Evolutionary conservation across 1,140 invertebrate genomes (phyloP).

Genomic region (Brachionus calyciflorus): DNA sequence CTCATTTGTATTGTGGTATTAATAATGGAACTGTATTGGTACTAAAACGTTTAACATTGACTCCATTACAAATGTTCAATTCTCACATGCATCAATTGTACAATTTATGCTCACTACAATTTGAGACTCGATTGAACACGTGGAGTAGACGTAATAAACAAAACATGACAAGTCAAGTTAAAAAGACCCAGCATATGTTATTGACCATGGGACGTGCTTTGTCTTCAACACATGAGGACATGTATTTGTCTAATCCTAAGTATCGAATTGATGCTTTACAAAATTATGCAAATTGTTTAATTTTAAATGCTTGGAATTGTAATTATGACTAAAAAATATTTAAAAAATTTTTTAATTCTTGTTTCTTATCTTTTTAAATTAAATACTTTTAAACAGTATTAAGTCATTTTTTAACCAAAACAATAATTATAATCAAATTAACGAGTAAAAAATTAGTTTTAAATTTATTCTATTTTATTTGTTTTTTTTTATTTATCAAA

Average conservation of each 20-base stretch:
- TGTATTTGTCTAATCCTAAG: conserved; percentile 8
- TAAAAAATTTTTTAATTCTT: neutral
- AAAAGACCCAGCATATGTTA: conserved; percentile 32
- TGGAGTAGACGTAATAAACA: conserved; percentile 1
- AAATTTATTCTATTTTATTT: too few relatives aligned
- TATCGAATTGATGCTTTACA: conserved; percentile 28
- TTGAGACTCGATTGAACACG: conserved; percentile 26
- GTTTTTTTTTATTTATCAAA: too few relatives aligned
- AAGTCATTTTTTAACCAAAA: conserved; percentile 19
- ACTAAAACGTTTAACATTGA: conserved; percentile 33
- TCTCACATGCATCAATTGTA: conserved; percentile 43
- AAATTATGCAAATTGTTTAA: conserved; percentile 47
- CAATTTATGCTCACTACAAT: neutral
- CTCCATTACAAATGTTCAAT: conserved; percentile 17
- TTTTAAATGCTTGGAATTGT: conserved; percentile 37
- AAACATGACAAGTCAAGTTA: neutral
- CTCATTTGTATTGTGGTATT: conserved; percentile 29
- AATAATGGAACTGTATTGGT: conserved; percentile 26
- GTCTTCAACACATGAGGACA: conserved; percentile 18
- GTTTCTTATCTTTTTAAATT: neutral
- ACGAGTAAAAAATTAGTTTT: too few relatives aligned
- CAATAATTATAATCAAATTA: too few relatives aligned
- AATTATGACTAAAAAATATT: conserved; percentile 38
- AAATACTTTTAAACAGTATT: conserved; percentile 21
- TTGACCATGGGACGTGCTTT: conserved; percentile 35